Percentiles rank a stretch among this genome's conserved stretches.
phyloP scores from a whole-genome alignment of 2,113 vertebrate genomes.

The Smithornis capensis region DNA sequence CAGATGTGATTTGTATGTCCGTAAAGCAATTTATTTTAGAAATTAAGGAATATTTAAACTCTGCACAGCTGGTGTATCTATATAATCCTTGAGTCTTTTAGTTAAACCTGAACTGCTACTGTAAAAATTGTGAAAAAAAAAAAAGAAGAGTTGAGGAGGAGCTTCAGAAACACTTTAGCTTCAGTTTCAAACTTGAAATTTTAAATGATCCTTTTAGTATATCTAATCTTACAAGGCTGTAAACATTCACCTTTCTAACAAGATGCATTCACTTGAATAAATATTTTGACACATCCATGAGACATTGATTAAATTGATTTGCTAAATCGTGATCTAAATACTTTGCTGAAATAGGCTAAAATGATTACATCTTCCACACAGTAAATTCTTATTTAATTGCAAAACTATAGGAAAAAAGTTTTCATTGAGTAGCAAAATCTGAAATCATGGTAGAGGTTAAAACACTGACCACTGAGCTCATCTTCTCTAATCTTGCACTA shows the following conservation, averaged over 20 bases:
- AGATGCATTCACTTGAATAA: conserved; percentile 12
- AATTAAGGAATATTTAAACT: not conserved
- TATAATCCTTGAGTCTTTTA: not conserved
- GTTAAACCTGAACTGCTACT: conserved; percentile 6
- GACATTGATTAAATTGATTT: conserved; percentile 18
- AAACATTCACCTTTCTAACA: conserved; percentile 13
- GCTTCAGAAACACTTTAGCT: conserved; percentile 6
- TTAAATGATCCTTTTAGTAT: not conserved
- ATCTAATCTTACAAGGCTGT: conserved; percentile 6
- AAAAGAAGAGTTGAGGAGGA: not conserved
- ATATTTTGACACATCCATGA: conserved; percentile 19
- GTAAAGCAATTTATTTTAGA: not conserved
- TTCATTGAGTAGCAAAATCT: not conserved
- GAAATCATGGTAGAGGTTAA: conserved; percentile 41
- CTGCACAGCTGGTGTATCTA: not conserved
- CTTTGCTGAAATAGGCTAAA: not conserved
- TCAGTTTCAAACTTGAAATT: no score
- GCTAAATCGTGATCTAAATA: conserved; percentile 33
- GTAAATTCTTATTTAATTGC: conserved; percentile 33
- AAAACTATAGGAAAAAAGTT: not conserved
- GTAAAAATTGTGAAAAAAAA: not conserved
- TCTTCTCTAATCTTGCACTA: not conserved
- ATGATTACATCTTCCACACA: not conserved
- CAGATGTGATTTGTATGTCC: not conserved
- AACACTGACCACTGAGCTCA: not conserved